Evolutionary conservation across 2,888 invertebrate species (phyloP), one percentile per base, ranked within the genome.

Genomic region (Coelogynopora nodosa): DNA sequence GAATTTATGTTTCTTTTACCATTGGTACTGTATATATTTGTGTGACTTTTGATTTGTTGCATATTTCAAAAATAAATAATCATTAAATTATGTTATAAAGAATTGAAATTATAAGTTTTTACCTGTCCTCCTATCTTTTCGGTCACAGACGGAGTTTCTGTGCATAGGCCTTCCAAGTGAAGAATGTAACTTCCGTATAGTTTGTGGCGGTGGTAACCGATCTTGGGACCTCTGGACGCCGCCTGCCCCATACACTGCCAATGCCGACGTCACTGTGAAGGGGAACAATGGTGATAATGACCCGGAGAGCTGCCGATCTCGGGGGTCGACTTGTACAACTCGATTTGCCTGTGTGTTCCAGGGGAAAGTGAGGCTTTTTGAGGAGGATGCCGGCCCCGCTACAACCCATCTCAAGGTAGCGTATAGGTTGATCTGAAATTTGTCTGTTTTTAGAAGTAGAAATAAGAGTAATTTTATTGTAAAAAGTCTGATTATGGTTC

Each of bases 291-390:
- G 10, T 18, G 49, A 49, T 49, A 5, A 49, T 5, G 49, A 49
- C 18, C 2, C 18, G 10, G 74, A 74, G 5, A 13, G 10, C 23
- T 74, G 10, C 23, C 2, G 2, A 13, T 13, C 18, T 10, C 18
- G 10, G 2, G 2, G 10, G 23, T n/a, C 74, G 2, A 5, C 23
- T 10, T 49, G 5, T 5, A 5, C 74, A 74, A 23, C 74, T 23
- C 18, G 74, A 26, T 74, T 74, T 23, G 74, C 74, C 74, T 74
- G 74, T 26, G 74, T 74, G 23, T 74, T 74, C 74, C 74, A 74
- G 23, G 74, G 74, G 74, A 74, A 74, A 26, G 74, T 74, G 5
- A 2, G 23, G 2, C 27, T 74, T 2, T 74, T 74, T 74, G 74
- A 74, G 74, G 74, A 74, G 23, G 74, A 74, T 5, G 5, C 5